Evolutionary conservation across 2,113 vertebrate species (phyloP).

Genomic region (Gobiocypris rarus): DNA sequence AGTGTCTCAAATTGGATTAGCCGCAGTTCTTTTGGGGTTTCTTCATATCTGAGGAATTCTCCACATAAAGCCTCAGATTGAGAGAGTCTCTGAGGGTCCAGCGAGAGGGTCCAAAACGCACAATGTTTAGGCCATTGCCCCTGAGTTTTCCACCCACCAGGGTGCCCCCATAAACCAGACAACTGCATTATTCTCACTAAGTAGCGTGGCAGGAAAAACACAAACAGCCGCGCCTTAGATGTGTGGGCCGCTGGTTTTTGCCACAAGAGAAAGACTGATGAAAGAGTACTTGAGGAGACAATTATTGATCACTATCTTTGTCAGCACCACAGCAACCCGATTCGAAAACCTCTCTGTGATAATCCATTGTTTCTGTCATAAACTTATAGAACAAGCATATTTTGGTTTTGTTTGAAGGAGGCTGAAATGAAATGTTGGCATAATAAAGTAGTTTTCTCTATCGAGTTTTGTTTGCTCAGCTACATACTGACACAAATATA

Average conservation of each 20-base stretch:
- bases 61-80: conserved; percentile 37
- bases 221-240: conserved; percentile 2
- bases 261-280: background rate
- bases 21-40: conserved; percentile 53
- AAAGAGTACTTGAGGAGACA: background rate
- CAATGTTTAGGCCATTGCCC: conserved; percentile 15
- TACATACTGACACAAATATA: background rate
- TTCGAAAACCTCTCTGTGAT: background rate
- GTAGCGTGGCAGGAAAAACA: conserved; percentile 37
- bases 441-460: conserved; percentile 26
- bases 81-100: conserved; percentile 1
- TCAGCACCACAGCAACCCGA: background rate
- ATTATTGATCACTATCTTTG: conserved; percentile 22
- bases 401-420: conserved; percentile 17
- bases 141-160: background rate
- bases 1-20: conserved; percentile 74
- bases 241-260: background rate
- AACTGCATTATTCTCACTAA: conserved; percentile 42
- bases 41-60: conserved; percentile 35
- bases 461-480: conserved; percentile 42
- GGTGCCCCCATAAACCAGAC: conserved; percentile 42
- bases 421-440: conserved; percentile 13
- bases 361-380: conserved; percentile 34
- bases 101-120: background rate
- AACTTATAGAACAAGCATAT: conserved; percentile 17